Conservation (phyloP, 2,113 vertebrate genomes). For the Dromiciops gliroides region DNA sequence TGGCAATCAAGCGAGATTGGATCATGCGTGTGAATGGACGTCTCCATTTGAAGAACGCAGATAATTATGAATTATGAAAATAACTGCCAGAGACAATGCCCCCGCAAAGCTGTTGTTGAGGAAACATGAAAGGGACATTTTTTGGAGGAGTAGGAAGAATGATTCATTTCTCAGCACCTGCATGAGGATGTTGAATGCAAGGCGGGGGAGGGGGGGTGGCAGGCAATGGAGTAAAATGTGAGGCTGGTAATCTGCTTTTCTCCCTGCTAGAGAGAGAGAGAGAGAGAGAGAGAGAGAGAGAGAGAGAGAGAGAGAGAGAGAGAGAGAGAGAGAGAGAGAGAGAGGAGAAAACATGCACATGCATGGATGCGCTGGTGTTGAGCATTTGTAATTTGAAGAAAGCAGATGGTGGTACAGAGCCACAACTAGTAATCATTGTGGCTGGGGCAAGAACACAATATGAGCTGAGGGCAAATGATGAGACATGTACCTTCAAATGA, state of each 20-base stretch:
- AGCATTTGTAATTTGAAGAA: background rate
- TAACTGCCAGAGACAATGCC: slow-evolving; percentile 81
- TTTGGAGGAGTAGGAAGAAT: slow-evolving; percentile 65
- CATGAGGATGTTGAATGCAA: slow-evolving; percentile 56
- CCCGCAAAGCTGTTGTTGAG: slow-evolving; percentile 78
- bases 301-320: too few species aligned
- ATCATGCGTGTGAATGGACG: slow-evolving; percentile 89
- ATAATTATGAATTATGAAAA: slow-evolving; percentile 90
- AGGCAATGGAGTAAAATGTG: slow-evolving; percentile 23
- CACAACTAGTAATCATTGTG: background rate
- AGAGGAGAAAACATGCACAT: background rate
- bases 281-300: too few species aligned
- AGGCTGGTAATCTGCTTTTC: slow-evolving; percentile 32
- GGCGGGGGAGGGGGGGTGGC: background rate
- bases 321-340: background rate
- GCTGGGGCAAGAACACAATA: background rate
- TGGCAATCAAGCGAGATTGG: slow-evolving; percentile 90
- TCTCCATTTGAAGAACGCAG: slow-evolving; percentile 87
- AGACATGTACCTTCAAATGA: background rate
- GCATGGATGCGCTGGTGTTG: background rate
- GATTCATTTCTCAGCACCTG: slow-evolving; percentile 76
- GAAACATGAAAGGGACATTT: slow-evolving; percentile 78
- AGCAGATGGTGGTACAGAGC: background rate
- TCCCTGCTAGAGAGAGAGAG: background rate
- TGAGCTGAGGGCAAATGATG: background rate